These are phyloP conservation scores for Drosophila melanica DNA, from an alignment of 1,140 invertebrate genomes.

Conservation along the genomic window DNA sequence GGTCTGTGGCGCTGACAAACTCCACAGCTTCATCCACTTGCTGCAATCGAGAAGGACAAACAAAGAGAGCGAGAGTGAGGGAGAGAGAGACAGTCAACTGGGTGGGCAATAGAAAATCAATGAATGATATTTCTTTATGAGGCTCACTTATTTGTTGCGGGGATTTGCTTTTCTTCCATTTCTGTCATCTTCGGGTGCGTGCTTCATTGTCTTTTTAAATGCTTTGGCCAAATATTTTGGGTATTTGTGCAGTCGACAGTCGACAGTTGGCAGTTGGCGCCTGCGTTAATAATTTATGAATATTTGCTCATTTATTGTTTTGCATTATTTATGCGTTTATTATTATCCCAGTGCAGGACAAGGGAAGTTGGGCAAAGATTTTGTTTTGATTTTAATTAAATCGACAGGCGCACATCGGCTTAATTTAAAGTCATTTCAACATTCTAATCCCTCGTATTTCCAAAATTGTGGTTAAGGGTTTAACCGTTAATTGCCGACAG, in stretches of 20 bases:
- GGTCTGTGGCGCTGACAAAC: conserved; percentile 37
- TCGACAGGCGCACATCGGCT: conserved; percentile 69
- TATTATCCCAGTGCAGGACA: conserved; percentile 50
- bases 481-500: background rate
- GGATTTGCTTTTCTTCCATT: conserved; percentile 75
- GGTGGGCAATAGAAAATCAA: conserved; percentile 67
- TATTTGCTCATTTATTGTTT: conserved; percentile 82
- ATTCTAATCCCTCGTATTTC: conserved; percentile 51
- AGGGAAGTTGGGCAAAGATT: conserved; percentile 61
- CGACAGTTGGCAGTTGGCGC: conserved; percentile 27
- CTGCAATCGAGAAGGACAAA: background rate
- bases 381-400: conserved; percentile 81
- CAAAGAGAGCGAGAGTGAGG: conserved; percentile 7
- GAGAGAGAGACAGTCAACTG: conserved; percentile 1
- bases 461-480: conserved; percentile 1
- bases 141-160: conserved; percentile 83
- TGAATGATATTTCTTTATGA: conserved; percentile 81
- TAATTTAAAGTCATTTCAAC: conserved; percentile 75
- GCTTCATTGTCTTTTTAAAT: conserved; percentile 81
- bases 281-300: conserved; percentile 79
- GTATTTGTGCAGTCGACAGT: conserved; percentile 58
- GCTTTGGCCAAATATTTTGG: conserved; percentile 81
- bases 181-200: conserved; percentile 57
- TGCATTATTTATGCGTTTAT: conserved; percentile 80
- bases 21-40: conserved; percentile 66